Base-by-base conservation (phyloP, 2,797 vertebrate genomes). In the Oophaga sylvatica region DNA sequence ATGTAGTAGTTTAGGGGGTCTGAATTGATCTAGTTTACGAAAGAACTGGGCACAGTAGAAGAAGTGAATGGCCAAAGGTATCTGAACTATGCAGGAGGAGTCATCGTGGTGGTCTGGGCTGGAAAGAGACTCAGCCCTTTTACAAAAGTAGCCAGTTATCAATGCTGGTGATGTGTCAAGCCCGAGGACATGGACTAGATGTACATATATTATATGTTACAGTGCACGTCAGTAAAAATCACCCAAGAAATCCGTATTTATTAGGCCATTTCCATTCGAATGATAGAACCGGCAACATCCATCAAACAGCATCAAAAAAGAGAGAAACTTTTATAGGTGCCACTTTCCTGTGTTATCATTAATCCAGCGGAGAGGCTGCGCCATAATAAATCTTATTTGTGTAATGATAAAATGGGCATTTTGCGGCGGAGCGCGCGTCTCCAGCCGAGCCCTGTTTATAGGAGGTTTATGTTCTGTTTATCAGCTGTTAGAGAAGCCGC, bases 371-470 rank as follows among this genome's bases (percentile, higher is more conserved):
- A 65, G 31, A 63, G 56, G 31, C 29, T 80, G 59, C 68, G 73
- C 45, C 71, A 57, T 67, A 77, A 82, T 87, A 75, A 62, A 81
- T 82, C 84, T 67, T 78, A 79, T 78, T 85, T 82, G 86, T 81
- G 56, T 87, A 56, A 76, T 76, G 79, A 82, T 87, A 57, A 82
- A 76, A 65, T 45, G 78, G 11, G 12, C 13, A 15, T 76, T 75
- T 59, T 62, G 7, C 0, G 12, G 48, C 20, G 12, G 0, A 15
- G 73, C 48, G 31, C 73, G 12, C 22, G 19, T 73, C 48, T 75
- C 71, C 71, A 53, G 71, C 71, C 41, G 41, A 75, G 62, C 15
- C 59, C 53, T 59, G 77, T 86, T 80, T 68, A 63, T 53, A n/a
- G 13, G 45, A 83, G n/a, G 63, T 70, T 53, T 60, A 70, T 83